phyloP scores from a whole-genome alignment of 64 coral and sea anemone species.

The Montipora cactus region DNA sequence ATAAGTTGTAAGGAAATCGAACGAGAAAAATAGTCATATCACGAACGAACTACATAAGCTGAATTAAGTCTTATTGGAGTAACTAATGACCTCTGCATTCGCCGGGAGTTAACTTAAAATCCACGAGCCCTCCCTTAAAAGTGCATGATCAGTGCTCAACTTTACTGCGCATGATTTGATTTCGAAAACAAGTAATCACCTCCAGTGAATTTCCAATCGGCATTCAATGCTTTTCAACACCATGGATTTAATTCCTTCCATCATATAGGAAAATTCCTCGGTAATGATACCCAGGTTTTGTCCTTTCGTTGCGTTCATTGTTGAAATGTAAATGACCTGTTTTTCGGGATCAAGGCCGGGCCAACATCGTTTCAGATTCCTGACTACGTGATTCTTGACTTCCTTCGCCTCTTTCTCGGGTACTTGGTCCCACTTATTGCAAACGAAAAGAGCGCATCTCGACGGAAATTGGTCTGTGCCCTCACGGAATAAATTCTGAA shows the following conservation, averaged over 20 bases:
- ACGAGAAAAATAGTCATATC: too few relatives aligned
- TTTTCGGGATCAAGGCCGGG: not conserved
- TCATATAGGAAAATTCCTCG: not conserved
- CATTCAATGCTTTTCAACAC: constrained; percentile 7
- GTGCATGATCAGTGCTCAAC: too few relatives aligned
- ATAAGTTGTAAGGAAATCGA: too few relatives aligned
- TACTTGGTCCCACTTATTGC: constrained; percentile 42
- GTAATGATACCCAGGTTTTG: not conserved
- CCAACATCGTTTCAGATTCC: not conserved
- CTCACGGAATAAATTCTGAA: not conserved
- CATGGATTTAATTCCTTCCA: constrained; percentile 7
- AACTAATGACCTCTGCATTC: too few relatives aligned
- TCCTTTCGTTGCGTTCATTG: not conserved
- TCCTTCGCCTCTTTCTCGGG: not conserved
- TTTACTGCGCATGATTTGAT: not conserved
- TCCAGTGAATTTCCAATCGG: constrained; percentile 25
- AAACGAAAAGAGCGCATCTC: constrained; percentile 9
- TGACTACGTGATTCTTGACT: not conserved
- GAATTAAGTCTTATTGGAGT: too few relatives aligned
- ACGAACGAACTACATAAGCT: too few relatives aligned
- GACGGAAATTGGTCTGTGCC: not conserved
- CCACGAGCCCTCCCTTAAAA: too few relatives aligned
- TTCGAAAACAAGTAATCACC: not conserved
- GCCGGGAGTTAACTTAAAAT: too few relatives aligned
- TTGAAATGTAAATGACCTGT: constrained; percentile 17